Conservation (phyloP, 1,140 invertebrate species). For the Adoxophyes honmai region DNA sequence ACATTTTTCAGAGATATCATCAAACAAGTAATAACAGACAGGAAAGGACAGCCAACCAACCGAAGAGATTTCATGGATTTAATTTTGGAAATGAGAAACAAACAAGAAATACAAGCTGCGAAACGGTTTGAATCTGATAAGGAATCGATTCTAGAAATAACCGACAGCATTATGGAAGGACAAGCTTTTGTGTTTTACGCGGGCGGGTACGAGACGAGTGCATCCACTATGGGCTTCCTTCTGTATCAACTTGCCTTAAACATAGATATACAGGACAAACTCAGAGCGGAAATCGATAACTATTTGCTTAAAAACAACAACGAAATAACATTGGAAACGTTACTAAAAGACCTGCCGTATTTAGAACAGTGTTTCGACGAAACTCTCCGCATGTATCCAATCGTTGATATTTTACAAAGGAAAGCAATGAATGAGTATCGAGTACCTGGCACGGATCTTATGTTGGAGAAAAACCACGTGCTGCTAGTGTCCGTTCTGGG, state of each 20-base stretch:
- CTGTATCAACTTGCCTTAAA: slow-evolving; percentile 61
- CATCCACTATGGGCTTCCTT: slow-evolving; percentile 29
- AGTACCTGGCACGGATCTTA: neutral
- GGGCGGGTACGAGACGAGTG: slow-evolving; percentile 48
- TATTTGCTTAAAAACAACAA: neutral
- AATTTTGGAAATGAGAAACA: slow-evolving; percentile 52
- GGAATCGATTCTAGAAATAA: slow-evolving; percentile 19
- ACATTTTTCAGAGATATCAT: too few relatives aligned
- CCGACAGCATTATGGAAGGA: slow-evolving; percentile 44
- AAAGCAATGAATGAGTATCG: too few relatives aligned
- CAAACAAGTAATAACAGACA: too few relatives aligned
- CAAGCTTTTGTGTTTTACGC: slow-evolving; percentile 56
- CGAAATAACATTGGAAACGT: neutral
- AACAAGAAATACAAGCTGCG: slow-evolving; percentile 11
- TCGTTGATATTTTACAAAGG: neutral
- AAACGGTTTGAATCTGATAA: neutral
- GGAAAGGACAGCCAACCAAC: too few relatives aligned
- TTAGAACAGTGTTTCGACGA: neutral
- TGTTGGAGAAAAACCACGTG: slow-evolving; percentile 2
- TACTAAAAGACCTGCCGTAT: neutral
- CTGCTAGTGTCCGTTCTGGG: slow-evolving; percentile 9
- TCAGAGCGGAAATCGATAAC: too few relatives aligned
- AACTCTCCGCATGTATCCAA: slow-evolving; percentile 1
- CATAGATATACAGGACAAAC: too few relatives aligned
- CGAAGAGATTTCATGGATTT: too few relatives aligned